Percentiles rank a stretch among this genome's conserved stretches.
Conservation (phyloP, 2,797 vertebrate genomes). For the Salmo trutta region DNA sequence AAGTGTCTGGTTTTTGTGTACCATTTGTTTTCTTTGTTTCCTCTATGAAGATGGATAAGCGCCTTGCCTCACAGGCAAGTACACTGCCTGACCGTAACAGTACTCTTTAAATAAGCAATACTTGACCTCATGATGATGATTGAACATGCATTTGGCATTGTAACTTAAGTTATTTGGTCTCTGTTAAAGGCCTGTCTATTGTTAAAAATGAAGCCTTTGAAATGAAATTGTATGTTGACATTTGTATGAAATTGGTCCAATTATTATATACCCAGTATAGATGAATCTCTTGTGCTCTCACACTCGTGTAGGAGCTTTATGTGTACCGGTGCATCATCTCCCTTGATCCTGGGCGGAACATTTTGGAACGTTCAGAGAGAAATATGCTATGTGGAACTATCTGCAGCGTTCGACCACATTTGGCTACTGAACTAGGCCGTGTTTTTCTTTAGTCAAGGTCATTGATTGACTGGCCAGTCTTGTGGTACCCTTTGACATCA, state of each 20-base stretch:
- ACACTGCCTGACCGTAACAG: background rate
- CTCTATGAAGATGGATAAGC: background rate
- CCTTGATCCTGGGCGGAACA: too few species aligned
- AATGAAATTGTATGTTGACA: background rate
- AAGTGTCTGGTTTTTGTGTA: background rate
- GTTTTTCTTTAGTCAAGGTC: background rate
- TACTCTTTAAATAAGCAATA: background rate
- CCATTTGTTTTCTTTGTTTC: background rate
- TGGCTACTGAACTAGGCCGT: too few species aligned
- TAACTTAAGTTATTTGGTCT: slow-evolving; percentile 4
- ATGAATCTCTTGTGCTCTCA: background rate
- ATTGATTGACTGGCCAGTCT: background rate
- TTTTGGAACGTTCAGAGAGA: too few species aligned
- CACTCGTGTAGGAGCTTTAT: background rate
- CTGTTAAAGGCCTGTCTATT: background rate
- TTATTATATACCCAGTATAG: background rate
- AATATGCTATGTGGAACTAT: too few species aligned
- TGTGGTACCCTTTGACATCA: background rate
- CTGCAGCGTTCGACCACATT: too few species aligned
- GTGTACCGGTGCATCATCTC: background rate
- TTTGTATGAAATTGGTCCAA: background rate
- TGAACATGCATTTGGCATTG: background rate
- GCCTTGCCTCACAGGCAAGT: background rate
- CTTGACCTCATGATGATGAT: background rate
- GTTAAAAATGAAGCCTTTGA: background rate